Evolutionary conservation across 2,113 vertebrate species (phyloP).

Genomic region (Leucoraja erinaceus): DNA sequence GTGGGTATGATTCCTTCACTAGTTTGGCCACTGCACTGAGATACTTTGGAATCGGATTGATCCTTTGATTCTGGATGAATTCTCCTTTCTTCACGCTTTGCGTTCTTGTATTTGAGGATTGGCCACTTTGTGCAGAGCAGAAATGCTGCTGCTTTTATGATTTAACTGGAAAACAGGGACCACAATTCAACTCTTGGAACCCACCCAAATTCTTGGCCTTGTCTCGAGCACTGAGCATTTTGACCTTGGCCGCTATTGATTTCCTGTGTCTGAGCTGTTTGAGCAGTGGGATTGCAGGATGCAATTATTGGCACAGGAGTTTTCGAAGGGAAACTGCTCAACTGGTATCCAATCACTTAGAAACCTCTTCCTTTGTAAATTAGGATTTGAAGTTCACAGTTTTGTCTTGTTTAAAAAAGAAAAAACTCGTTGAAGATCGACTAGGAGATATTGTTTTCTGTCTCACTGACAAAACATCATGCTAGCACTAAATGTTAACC

Average conservation of each 20-base stretch:
- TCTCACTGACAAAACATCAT: too few relatives aligned
- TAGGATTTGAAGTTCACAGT: too few relatives aligned
- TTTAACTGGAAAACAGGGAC: not conserved
- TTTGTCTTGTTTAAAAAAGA: too few relatives aligned
- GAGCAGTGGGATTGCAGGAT: slow-evolving; percentile 28
- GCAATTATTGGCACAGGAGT: not conserved
- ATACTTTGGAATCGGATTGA: too few relatives aligned
- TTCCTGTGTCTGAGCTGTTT: slow-evolving; percentile 21
- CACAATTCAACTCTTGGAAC: not conserved
- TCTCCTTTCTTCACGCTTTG: not conserved
- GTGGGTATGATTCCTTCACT: not conserved
- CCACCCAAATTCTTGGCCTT: not conserved
- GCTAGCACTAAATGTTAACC: too few relatives aligned
- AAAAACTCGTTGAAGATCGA: too few relatives aligned
- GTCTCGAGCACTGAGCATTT: not conserved
- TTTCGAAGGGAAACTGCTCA: not conserved
- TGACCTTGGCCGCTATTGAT: slow-evolving; percentile 3
- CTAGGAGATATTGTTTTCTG: too few relatives aligned
- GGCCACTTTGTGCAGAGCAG: not conserved
- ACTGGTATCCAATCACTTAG: not conserved
- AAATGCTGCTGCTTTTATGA: not conserved
- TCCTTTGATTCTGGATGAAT: not conserved
- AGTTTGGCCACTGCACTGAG: not conserved
- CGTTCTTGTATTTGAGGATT: not conserved
- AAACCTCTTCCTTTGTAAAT: not conserved